Percentiles rank a stretch among this genome's conserved stretches.
Conservation (phyloP, 2,797 vertebrate species). For the Hipposideros larvatus region DNA sequence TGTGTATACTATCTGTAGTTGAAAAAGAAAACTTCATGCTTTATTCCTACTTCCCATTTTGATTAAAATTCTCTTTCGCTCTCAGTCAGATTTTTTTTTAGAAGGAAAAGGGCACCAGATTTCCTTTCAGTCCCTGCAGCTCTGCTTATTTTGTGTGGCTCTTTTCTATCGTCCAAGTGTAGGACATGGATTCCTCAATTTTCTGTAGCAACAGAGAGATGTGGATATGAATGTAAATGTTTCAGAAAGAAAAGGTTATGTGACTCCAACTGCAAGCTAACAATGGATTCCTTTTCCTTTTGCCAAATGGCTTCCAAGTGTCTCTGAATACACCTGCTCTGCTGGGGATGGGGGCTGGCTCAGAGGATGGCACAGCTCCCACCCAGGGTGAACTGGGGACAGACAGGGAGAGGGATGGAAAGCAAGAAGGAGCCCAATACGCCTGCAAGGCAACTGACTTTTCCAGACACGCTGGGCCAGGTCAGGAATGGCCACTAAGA, state of each 20-base stretch:
- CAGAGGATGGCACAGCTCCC: neutral
- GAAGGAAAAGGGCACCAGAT: neutral
- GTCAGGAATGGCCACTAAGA: neutral
- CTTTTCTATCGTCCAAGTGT: neutral
- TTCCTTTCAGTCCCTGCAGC: constrained; percentile 67
- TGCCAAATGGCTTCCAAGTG: constrained; percentile 67
- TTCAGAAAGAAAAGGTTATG: constrained; percentile 74
- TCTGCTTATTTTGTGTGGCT: constrained; percentile 71
- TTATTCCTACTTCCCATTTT: constrained; percentile 72
- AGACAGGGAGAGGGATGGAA: neutral
- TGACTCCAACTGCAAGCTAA: constrained; percentile 68
- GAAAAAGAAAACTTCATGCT: constrained; percentile 54
- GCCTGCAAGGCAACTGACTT: constrained; percentile 19
- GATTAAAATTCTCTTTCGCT: constrained; percentile 72
- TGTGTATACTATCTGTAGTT: neutral
- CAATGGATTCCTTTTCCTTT: constrained; percentile 71
- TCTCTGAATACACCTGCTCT: constrained; percentile 74
- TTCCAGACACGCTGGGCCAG: neutral
- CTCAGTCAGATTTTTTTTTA: constrained; percentile 19
- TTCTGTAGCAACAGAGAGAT: constrained; percentile 71
- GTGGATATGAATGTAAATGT: constrained; percentile 80
- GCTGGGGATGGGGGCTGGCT: neutral
- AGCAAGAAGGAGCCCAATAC: neutral
- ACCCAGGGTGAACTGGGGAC: constrained; percentile 61
- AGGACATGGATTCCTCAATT: constrained; percentile 73